A percentile compares a stretch with the other conserved stretches of the same genome.
These are phyloP conservation scores for Anastrepha obliqua DNA, from an alignment of 1,140 invertebrate genomes.

Conservation along the genomic window DNA sequence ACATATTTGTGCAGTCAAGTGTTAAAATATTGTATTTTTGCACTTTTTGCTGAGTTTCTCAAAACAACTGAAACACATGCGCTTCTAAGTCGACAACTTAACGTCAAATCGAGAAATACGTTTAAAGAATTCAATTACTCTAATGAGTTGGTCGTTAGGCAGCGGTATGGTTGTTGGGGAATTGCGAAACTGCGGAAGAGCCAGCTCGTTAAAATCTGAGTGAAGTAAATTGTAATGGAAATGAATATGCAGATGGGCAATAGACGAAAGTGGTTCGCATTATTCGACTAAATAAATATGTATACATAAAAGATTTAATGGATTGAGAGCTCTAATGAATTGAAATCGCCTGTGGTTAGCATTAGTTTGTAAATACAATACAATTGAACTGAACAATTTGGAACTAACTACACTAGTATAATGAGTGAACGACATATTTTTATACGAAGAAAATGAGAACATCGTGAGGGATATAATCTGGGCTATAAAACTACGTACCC, in stretches of 20 bases:
- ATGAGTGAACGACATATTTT: too few species aligned
- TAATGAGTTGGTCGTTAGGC: constrained; percentile 19
- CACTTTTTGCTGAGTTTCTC: background rate
- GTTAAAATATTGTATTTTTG: constrained; percentile 5
- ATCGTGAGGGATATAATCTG: too few species aligned
- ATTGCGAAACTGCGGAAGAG: background rate
- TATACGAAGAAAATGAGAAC: too few species aligned
- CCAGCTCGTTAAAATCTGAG: constrained; percentile 14
- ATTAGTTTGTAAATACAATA: constrained; percentile 17
- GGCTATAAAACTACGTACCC: too few species aligned
- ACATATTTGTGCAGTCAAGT: constrained; percentile 26
- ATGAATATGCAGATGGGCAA: constrained; percentile 35
- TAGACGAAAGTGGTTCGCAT: background rate
- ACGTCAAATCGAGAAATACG: background rate
- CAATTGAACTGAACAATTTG: too few species aligned
- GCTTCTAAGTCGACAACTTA: background rate
- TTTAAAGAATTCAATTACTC: constrained; percentile 43
- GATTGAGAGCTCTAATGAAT: background rate
- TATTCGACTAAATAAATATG: background rate
- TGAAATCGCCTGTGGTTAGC: background rate
- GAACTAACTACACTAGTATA: too few species aligned
- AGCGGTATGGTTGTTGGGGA: background rate
- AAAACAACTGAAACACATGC: constrained; percentile 14
- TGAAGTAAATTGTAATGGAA: constrained; percentile 27
- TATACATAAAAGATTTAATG: background rate